Evolutionary conservation across 2,113 vertebrate species (phyloP).

Genomic region (Mola mola): DNA sequence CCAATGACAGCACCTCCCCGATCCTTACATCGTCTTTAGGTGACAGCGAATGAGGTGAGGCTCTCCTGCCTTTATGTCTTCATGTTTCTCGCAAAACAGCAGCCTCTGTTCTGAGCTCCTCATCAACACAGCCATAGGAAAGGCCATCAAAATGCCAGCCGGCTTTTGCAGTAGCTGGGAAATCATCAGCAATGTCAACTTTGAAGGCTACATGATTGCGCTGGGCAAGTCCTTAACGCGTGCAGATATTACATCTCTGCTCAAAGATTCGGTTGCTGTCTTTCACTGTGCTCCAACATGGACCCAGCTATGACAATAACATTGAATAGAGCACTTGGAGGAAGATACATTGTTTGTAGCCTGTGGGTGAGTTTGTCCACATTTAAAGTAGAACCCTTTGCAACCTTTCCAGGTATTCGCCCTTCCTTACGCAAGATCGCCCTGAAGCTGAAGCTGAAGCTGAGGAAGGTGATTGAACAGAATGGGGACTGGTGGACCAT

Average conservation of each 20-base stretch:
- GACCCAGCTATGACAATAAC: too few species aligned
- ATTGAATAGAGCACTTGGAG: too few species aligned
- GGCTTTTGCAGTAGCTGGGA: constrained; percentile 89
- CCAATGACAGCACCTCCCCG: constrained; percentile 3
- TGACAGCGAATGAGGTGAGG: constrained; percentile 21
- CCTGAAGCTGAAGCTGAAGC: constrained; percentile 82
- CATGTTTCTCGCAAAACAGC: neutral
- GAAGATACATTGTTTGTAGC: too few species aligned
- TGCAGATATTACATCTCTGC: neutral
- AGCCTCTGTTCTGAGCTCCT: neutral
- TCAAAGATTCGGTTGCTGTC: too few species aligned
- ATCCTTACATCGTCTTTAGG: neutral
- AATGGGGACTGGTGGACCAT: constrained; percentile 79
- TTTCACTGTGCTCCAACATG: too few species aligned
- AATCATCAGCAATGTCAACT: constrained; percentile 86
- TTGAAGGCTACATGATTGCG: constrained; percentile 87
- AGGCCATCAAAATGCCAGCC: constrained; percentile 76
- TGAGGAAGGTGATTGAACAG: constrained; percentile 87
- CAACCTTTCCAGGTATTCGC: constrained; percentile 82
- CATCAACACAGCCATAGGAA: neutral
- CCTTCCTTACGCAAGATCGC: constrained; percentile 85
- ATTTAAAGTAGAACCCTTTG: neutral
- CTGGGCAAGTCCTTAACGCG: constrained; percentile 80
- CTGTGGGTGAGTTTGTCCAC: neutral
- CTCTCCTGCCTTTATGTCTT: constrained; percentile 13